A percentile compares a stretch with the other conserved stretches of the same genome.
Evolutionary conservation across 2,797 vertebrate species (phyloP).

Genomic region (Prunella strophiata): DNA sequence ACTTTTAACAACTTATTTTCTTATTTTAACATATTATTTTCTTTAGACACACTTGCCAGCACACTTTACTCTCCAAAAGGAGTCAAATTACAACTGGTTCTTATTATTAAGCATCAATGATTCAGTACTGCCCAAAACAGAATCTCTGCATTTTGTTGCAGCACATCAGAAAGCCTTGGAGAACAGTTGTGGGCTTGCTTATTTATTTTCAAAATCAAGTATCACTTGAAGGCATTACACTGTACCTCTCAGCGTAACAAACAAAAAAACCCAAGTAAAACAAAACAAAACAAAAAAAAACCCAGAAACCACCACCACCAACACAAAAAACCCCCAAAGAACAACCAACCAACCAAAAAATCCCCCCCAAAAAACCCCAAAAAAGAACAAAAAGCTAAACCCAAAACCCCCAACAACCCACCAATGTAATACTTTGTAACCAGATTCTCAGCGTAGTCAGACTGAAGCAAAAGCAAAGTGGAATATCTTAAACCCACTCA

Average conservation of each 20-base stretch:
- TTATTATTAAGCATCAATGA: neutral
- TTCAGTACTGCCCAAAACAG: neutral
- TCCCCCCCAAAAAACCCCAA: neutral
- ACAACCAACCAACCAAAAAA: no score
- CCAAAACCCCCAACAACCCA: neutral
- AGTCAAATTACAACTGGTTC: neutral
- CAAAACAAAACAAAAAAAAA: neutral
- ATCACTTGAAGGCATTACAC: neutral
- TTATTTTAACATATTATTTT: neutral
- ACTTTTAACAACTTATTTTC: neutral
- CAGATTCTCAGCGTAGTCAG: neutral
- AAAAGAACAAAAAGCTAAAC: neutral
- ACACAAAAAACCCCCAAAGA: neutral
- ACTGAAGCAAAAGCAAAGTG: neutral
- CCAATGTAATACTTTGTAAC: neutral
- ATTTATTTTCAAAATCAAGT: slow-evolving; percentile 3
- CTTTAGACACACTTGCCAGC: neutral
- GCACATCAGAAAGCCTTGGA: neutral
- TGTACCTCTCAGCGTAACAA: neutral
- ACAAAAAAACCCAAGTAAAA: neutral
- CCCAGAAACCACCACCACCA: no score
- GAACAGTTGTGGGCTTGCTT: neutral
- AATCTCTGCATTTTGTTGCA: neutral
- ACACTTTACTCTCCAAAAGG: neutral
- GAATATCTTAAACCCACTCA: neutral